A percentile compares a stretch with the other conserved stretches of the same genome.
These are phyloP conservation scores for Corythornis vintsioides DNA, from an alignment of 2,113 vertebrate species.

Conservation along the genomic window DNA sequence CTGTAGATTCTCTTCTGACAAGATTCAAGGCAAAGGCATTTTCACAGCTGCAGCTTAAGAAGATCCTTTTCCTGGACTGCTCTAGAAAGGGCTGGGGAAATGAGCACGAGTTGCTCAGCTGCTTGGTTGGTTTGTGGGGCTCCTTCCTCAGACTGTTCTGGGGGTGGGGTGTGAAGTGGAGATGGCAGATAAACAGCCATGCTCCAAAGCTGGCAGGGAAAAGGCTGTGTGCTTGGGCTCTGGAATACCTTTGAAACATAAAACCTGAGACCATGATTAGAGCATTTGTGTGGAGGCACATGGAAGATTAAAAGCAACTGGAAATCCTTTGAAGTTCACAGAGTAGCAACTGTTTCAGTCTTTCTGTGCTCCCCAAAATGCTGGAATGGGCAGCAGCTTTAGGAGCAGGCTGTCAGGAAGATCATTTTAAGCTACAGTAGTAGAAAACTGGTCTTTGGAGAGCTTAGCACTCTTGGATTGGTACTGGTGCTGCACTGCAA, in stretches of 20 bases:
- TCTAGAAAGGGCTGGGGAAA: not conserved
- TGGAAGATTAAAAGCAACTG: not conserved
- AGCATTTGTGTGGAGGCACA: not conserved
- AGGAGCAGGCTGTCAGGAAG: not conserved
- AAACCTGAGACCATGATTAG: not conserved
- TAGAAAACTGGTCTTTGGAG: not conserved
- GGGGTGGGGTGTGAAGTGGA: not conserved
- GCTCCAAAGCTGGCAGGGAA: not conserved
- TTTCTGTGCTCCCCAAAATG: not conserved
- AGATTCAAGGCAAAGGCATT: not conserved
- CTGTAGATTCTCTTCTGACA: not conserved
- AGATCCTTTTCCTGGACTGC: not conserved
- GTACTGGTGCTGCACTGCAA: not conserved
- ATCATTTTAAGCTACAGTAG: not conserved
- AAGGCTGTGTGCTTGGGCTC: not conserved
- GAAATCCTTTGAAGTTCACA: not conserved
- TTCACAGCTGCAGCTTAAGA: not conserved
- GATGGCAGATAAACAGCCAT: not conserved
- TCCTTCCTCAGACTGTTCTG: not conserved
- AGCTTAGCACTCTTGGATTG: not conserved
- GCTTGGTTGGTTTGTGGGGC: not conserved
- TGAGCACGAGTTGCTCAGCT: not conserved
- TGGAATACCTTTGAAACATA: not conserved
- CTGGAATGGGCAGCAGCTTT: not conserved
- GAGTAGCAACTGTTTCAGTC: not conserved